phyloP scores from a whole-genome alignment of 2,113 vertebrate genomes.

The Cephalopholis sonnerati region DNA sequence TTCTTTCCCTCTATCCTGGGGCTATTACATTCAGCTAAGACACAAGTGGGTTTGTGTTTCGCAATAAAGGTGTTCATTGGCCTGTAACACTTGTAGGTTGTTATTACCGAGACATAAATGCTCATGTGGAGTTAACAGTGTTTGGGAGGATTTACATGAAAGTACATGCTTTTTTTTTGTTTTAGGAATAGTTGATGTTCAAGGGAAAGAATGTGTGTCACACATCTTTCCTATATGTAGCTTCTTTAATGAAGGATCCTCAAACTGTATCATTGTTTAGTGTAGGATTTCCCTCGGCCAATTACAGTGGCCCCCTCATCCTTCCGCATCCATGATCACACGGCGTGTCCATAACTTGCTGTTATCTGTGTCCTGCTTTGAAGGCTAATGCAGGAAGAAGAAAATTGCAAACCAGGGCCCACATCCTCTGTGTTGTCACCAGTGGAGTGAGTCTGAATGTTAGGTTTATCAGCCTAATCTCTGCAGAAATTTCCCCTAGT shows the following conservation, averaged over 20 bases:
- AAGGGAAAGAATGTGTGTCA: background rate
- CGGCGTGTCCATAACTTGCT: conserved; percentile 41
- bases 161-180: conserved; percentile 4
- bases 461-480: conserved; percentile 1
- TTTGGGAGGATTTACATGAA: conserved; percentile 16
- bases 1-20: conserved; percentile 25
- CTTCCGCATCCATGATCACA: conserved; percentile 69
- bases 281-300: conserved; percentile 63
- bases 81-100: conserved; percentile 16
- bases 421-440: conserved; percentile 55
- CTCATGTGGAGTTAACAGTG: background rate
- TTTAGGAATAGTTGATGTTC: conserved; percentile 7
- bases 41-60: conserved; percentile 47
- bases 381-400: conserved; percentile 47
- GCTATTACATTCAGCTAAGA: conserved; percentile 20
- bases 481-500: conserved; percentile 19
- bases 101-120: conserved; percentile 11
- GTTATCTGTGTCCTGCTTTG: conserved; percentile 70
- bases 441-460: background rate
- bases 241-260: conserved; percentile 48
- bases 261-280: conserved; percentile 59
- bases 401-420: conserved; percentile 41
- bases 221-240: conserved; percentile 20
- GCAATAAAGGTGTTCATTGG: conserved; percentile 43
- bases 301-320: conserved; percentile 65